Evolutionary conservation across 1,140 invertebrate genomes (phyloP), one percentile per base, ranked within the genome.

Genomic region (Acromyrmex echinatior): DNA sequence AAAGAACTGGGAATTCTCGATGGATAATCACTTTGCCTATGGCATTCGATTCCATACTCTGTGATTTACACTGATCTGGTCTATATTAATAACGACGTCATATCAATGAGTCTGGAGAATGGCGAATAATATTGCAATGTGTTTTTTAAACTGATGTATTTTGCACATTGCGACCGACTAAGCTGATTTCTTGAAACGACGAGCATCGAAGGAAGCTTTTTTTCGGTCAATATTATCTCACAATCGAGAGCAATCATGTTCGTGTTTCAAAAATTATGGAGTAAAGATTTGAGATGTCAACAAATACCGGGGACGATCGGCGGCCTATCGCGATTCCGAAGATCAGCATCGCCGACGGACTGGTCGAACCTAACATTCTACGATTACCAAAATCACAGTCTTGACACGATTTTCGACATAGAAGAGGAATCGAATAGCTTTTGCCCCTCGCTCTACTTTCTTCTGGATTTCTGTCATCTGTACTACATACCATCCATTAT

Each of bases 401-500:
- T 45, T 16, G 85, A 91, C 0, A 10, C 9, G 0, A 2, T 39
- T 0, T 2, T 60, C 3, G 89, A 91, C 3, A 5, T 80, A 9
- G 87, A 88, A 1, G 89, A 93, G 28, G 94, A 93, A 25, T 73
- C 89, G 0, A 65, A 80, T 5, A 87, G 93, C 35, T 84, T 87
- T 0, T 95, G 95, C 35, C 88, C 90, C 10, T 92, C 93, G 0
- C 51, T 96, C 0, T 92, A 93, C 49, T 94, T 94, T 39, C 80
- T 96, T 0, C 77, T 96, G n/a, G 96, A 96, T 60, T 95, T 95
- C 28, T 95, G 96, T 10, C 95, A 96, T 53, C 84, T 93, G 1
- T 96, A 96, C 82, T 95, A 96, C 88, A 95, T 96, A 4, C 96
- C 96, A 0, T 86, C 94, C 0, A 96, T 96, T 12, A 96, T 97